Evolutionary conservation across 2,797 vertebrate genomes (phyloP).

Genomic region (Amniataba percoides): DNA sequence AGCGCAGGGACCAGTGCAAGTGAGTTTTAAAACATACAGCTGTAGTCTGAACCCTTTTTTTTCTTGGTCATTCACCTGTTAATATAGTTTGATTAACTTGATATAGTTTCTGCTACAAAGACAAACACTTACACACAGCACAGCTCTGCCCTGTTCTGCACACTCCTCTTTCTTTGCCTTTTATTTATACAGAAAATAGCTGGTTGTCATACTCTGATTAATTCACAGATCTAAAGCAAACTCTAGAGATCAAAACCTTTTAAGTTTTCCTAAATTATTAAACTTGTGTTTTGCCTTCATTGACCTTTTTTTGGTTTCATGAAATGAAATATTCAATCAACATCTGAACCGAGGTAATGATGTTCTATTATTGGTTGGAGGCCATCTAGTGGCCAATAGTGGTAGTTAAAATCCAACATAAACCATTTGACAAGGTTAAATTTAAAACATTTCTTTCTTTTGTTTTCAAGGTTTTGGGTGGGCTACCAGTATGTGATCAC

Average conservation of each 20-base stretch:
- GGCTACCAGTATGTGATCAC: slow-evolving; percentile 98
- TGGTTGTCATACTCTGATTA: background rate
- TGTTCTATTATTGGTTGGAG: slow-evolving; percentile 1
- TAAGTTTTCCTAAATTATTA: background rate
- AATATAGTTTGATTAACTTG: background rate
- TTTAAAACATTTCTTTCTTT: background rate
- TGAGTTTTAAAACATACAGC: slow-evolving; percentile 76
- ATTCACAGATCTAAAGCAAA: background rate
- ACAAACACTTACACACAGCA: background rate
- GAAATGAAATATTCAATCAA: background rate
- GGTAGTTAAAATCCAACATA: background rate
- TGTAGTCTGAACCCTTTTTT: background rate
- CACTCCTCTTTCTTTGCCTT: background rate
- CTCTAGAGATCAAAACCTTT: background rate
- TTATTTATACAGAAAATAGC: background rate
- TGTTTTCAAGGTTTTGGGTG: slow-evolving; percentile 92
- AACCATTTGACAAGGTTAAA: background rate
- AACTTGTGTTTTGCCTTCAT: background rate
- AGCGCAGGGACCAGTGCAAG: slow-evolving; percentile 93
- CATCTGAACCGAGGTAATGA: background rate
- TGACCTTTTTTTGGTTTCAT: background rate
- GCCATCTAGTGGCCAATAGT: slow-evolving; percentile 66
- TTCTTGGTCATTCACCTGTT: background rate
- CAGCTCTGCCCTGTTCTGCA: background rate
- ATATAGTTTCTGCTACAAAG: background rate